These are phyloP conservation scores for Lysandra coridon DNA, from an alignment of 2,888 invertebrate genomes.

Conservation along the genomic window DNA sequence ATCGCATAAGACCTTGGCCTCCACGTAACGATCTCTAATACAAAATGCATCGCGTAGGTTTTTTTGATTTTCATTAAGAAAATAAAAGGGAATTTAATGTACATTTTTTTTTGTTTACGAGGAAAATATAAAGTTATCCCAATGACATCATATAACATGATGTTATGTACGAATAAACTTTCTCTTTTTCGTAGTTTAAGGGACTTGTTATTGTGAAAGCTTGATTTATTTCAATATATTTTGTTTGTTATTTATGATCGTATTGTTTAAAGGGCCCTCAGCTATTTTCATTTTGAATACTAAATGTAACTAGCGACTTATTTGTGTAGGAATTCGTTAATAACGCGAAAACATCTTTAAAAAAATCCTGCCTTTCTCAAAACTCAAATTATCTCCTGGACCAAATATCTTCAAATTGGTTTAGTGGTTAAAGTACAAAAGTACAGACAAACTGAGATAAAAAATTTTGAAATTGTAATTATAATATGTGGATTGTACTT, in stretches of 20 bases:
- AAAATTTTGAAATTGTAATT: no score
- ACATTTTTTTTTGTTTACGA: no score
- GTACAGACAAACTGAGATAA: no score
- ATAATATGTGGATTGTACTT: no score
- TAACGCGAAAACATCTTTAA: no score
- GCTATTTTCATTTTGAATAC: not conserved
- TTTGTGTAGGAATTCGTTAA: no score
- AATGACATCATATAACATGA: not conserved
- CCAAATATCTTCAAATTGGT: no score
- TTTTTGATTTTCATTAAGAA: not conserved
- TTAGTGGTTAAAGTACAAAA: no score
- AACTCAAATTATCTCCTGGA: no score
- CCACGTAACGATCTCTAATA: not conserved
- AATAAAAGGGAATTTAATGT: no score
- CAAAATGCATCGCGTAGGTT: not conserved
- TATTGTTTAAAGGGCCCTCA: not conserved
- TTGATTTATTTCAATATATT: not conserved
- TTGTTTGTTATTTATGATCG: not conserved
- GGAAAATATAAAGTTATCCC: slow-evolving; percentile 3
- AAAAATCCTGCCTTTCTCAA: no score
- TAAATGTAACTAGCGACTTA: no score
- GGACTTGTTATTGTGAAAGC: not conserved
- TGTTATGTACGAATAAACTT: not conserved
- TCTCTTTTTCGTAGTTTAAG: not conserved
- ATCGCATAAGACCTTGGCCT: slow-evolving; percentile 17